Base-by-base conservation (phyloP, 2,797 vertebrate genomes). In the Ptychobarbus kaznakovi region DNA sequence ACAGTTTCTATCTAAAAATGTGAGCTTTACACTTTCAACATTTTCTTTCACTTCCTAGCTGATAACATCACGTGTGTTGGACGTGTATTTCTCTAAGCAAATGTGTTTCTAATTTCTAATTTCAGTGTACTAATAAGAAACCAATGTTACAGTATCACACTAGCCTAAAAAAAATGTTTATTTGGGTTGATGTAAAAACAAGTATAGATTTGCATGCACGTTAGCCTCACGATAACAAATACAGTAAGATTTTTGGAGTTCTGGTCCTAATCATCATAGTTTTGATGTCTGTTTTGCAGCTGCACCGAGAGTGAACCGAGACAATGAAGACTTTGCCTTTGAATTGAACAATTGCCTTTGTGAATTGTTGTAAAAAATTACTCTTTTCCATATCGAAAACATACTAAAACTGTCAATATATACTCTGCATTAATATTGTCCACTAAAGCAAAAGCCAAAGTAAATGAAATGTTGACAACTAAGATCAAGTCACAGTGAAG, bases 191-290 rank as follows among this genome's bases (percentile, higher is more conserved):
- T 49, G 9, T 1, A 40, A n/a, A 40, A 81, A 22, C 40, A 66
- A 35, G 16, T 80, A 61, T 49, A 38, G 38, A 53, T 22, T 35
- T 69, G 20, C 28, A n/a, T 15, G 7, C 1, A 35, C 12, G 40
- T 28, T 56, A 56, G n/a, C 2, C 9, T 42, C 28, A 28, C 18
- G 20, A n/a, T 8, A 28, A 81, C 7, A 38, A 46, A 74, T 32
- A 65, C 1, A 35, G 28, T 63, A 5, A 15, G 12, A 35, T 44
- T 7, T 28, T 53, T 16, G 42, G 22, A 53, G 61, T 20, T 83
- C 66, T 83, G 70, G 20, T 69, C 20, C 20, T 88, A 90, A 91
- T 91, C 88, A 79, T 38, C 63, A 61, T 77, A 40, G 8, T 44
- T 82, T 88, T 89, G 40, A 58, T 66, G 49, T 63, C 56, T 83